Percentiles rank a stretch among this genome's conserved stretches.
Evolutionary conservation across 2,113 vertebrate species (phyloP).

Genomic region (Garra rufa): DNA sequence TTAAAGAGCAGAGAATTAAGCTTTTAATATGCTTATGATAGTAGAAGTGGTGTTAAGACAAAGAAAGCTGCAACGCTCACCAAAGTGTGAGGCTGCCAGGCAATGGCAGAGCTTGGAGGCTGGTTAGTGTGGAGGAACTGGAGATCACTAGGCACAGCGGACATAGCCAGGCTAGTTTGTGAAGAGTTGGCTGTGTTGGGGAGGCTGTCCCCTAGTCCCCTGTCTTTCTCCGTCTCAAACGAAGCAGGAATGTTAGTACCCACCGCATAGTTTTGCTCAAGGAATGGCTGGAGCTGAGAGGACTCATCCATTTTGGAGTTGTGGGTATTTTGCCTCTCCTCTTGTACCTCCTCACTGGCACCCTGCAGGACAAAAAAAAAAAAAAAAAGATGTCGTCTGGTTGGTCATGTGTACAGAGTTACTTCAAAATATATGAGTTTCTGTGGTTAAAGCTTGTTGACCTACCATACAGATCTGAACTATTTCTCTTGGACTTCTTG

Average conservation of each 20-base stretch:
- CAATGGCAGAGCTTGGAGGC: not conserved
- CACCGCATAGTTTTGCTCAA: slow-evolving; percentile 54
- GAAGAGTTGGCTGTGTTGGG: slow-evolving; percentile 73
- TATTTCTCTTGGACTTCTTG: slow-evolving; percentile 3
- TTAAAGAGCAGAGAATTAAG: not conserved
- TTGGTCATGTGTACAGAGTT: not conserved
- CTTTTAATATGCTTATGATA: not conserved
- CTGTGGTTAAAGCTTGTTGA: not conserved
- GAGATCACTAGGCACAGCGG: not conserved
- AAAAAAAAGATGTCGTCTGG: not conserved
- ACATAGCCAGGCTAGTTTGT: slow-evolving; percentile 64
- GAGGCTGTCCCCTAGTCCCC: slow-evolving; percentile 63
- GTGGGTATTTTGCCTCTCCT: not conserved
- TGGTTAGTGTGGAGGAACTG: not conserved
- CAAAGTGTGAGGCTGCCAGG: slow-evolving; percentile 48
- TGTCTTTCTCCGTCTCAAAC: slow-evolving; percentile 59
- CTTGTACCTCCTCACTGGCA: not conserved
- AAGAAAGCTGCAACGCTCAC: slow-evolving; percentile 66
- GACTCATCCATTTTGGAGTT: not conserved
- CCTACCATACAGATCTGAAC: slow-evolving; percentile 37
- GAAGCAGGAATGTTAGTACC: slow-evolving; percentile 29
- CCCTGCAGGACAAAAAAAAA: slow-evolving; percentile 38
- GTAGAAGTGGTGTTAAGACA: not conserved
- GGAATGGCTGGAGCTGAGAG: not conserved
- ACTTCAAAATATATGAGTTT: not conserved